Evolutionary conservation across 1,140 invertebrate species (phyloP).

Genomic region (Halictus rubicundus): DNA sequence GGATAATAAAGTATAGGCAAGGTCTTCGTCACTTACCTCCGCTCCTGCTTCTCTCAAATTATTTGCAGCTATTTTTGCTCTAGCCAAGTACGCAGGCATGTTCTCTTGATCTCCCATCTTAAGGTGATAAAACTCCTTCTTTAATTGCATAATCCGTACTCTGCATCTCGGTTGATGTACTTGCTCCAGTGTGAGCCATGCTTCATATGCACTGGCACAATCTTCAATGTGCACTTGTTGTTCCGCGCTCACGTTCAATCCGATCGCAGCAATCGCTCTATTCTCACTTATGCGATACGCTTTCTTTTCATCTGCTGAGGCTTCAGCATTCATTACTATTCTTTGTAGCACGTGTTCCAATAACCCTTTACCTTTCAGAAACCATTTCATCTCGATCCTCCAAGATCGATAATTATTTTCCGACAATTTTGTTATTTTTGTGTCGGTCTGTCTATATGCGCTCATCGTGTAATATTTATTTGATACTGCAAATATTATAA

Average conservation of each 20-base stretch:
- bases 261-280: no score
- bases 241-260: background rate
- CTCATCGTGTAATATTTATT: no score
- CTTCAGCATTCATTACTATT: no score
- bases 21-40: slow-evolving; percentile 17
- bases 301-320: no score
- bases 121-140: background rate
- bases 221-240: slow-evolving; percentile 6
- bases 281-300: no score
- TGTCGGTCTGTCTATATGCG: no score
- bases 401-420: no score
- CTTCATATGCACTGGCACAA: background rate
- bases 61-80: slow-evolving; percentile 1
- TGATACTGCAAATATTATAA: no score
- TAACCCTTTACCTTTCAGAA: no score
- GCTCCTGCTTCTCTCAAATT: slow-evolving; percentile 11
- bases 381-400: no score
- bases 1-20: slow-evolving; percentile 4
- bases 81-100: background rate
- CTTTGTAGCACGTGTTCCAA: no score
- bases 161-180: background rate
- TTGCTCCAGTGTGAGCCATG: background rate
- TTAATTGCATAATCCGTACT: background rate
- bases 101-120: background rate
- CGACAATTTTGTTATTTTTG: no score